Base-by-base conservation (phyloP, 2,888 invertebrate species). In the Acanthosepion lycidas region DNA sequence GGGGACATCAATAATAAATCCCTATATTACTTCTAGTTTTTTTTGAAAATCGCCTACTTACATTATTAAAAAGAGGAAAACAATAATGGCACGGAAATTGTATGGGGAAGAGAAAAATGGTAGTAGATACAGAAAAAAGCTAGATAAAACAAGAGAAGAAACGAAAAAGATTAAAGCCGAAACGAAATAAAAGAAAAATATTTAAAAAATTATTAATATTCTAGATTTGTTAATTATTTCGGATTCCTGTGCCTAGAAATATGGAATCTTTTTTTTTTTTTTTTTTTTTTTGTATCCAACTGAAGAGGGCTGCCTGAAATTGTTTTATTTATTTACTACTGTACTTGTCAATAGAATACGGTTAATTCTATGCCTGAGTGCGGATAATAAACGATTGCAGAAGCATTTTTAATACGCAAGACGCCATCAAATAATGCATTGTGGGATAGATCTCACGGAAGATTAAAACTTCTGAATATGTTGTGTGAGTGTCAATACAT, bases 351-450 rank as follows among this genome's bases (percentile, higher is more conserved):
- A n/a, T 78, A n/a, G n/a, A 78, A 78, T n/a, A 78, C 2, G n/a
- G n/a, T 78, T 78, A 78, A 78, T 78, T n/a, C 78, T 78, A 78
- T 78, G 78, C 78, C 78, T 78, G 78, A 78, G n/a, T 78, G n/a
- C 9, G n/a, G 78, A 78, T 78, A 78, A 78, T n/a, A 28, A 78
- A 78, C 78, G 3, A 59, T 59, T 59, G n/a, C 12, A n/a, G 78
- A 78, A 78, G n/a, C 78, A n/a, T 78, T 78, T 78, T 78, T 15
- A 78, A 78, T 78, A n/a, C n/a, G n/a, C 28, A n/a, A n/a, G n/a
- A 15, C n/a, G n/a, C 18, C 78, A 78, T 78, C 78, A 78, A n/a
- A 78, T 6, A 78, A 78, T 78, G n/a, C 78, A n/a, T n/a, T n/a
- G n/a, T n/a, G 28, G n/a, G 78, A 78, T 78, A 78, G n/a, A 78